Conservation (phyloP, 2,113 vertebrate genomes). For the Rhinoptilus africanus region DNA sequence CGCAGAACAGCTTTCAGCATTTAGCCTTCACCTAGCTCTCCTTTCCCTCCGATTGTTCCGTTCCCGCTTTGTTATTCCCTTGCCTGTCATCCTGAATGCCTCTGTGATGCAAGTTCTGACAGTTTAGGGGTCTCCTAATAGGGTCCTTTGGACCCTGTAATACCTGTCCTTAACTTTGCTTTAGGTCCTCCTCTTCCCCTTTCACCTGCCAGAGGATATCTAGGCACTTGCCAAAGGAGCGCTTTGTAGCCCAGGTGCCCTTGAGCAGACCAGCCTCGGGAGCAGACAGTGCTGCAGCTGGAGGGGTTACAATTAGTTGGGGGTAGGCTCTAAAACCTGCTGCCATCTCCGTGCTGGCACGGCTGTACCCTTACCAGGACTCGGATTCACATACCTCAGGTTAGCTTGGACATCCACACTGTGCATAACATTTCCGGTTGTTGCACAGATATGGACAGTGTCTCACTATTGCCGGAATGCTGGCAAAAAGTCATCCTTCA, state of each 20-base stretch:
- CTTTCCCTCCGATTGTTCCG: rapidly evolving
- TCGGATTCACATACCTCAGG: rapidly evolving
- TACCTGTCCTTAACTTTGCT: rapidly evolving
- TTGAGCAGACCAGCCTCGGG: background rate
- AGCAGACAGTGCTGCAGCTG: background rate
- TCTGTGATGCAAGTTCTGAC: rapidly evolving
- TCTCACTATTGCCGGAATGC: background rate
- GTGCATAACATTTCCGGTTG: rapidly evolving
- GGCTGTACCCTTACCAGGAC: background rate
- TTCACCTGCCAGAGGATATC: background rate
- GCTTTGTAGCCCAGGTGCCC: rapidly evolving
- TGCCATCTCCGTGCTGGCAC: background rate
- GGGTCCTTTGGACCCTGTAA: background rate
- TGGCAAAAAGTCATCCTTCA: background rate
- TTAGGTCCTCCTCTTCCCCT: background rate
- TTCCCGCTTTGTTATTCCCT: background rate
- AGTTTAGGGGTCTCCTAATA: background rate
- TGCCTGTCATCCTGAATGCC: too few relatives aligned
- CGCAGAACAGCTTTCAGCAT: rapidly evolving
- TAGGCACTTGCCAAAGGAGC: background rate
- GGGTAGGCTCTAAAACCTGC: background rate
- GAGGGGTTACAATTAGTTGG: background rate
- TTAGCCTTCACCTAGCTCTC: rapidly evolving
- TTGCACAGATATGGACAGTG: background rate
- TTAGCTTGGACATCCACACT: rapidly evolving